Conservation (phyloP, 2,888 invertebrate genomes). For the Macaria notata region DNA sequence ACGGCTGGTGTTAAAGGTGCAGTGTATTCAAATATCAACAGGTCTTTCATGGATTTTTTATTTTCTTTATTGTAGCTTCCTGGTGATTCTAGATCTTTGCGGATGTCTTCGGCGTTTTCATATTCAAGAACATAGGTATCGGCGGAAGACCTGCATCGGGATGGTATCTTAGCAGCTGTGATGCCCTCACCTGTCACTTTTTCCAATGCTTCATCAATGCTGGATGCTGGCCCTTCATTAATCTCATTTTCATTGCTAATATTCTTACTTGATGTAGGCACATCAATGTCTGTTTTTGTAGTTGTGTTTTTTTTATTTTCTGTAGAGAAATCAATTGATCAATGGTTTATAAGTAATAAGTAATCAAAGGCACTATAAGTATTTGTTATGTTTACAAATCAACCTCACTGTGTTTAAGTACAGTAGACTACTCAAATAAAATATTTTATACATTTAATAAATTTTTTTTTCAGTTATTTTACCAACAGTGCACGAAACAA, state of each 20-base stretch:
- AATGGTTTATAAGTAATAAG: too few relatives aligned
- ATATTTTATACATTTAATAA: too few relatives aligned
- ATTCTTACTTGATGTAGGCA: constrained; percentile 42
- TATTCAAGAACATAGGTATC: constrained; percentile 64
- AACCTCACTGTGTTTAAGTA: too few relatives aligned
- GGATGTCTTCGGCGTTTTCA: constrained; percentile 54
- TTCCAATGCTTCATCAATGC: constrained; percentile 44
- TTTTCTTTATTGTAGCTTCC: constrained; percentile 21
- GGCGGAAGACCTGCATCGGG: constrained; percentile 60
- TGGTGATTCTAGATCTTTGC: constrained; percentile 50
- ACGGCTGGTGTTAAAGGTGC: constrained; percentile 63
- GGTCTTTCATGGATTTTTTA: constrained; percentile 54
- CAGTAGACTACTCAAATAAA: too few relatives aligned
- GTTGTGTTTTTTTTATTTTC: constrained; percentile 28
- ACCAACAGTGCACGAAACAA: too few relatives aligned
- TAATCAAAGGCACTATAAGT: too few relatives aligned
- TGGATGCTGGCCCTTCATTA: constrained; percentile 43
- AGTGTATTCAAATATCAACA: constrained; percentile 51
- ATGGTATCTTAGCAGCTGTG: constrained; percentile 52
- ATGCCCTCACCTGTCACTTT: constrained; percentile 62
- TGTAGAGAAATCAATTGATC: constrained; percentile 38
- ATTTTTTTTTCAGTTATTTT: too few relatives aligned
- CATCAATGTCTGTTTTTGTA: constrained; percentile 36
- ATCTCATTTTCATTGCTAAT: constrained; percentile 42
- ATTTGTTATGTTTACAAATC: too few relatives aligned